A percentile compares a stretch with the other conserved stretches of the same genome.
Evolutionary conservation across 2,113 vertebrate species (phyloP).

Genomic region (Tupaia tana): DNA sequence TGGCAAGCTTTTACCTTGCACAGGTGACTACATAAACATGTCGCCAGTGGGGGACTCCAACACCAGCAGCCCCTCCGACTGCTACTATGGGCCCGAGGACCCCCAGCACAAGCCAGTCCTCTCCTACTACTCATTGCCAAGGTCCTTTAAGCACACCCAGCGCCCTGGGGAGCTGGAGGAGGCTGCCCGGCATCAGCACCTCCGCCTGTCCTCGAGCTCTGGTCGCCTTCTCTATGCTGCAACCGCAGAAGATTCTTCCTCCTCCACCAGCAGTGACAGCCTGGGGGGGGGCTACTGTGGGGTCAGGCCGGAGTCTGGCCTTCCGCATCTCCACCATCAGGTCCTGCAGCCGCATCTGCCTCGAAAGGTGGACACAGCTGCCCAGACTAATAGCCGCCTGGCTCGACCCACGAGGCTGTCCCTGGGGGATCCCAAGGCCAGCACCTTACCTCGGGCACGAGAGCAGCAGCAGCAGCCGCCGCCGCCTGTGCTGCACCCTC

Average conservation of each 20-base stretch:
- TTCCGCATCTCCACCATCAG: conserved; percentile 68
- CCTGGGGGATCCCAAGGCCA: conserved; percentile 91
- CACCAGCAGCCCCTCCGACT: conserved; percentile 91
- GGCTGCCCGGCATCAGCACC: conserved; percentile 85
- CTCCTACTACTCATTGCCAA: conserved; percentile 92
- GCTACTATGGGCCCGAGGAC: conserved; percentile 86
- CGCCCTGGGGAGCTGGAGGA: conserved; percentile 73
- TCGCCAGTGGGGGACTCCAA: conserved; percentile 91
- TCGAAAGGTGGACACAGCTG: conserved; percentile 85
- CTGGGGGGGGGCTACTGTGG: conserved; percentile 87
- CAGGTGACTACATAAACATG: conserved; percentile 94
- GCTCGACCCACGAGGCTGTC: conserved; percentile 90
- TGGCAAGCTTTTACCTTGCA: conserved; percentile 87
- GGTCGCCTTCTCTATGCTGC: conserved; percentile 87
- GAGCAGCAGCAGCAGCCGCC: conserved; percentile 83
- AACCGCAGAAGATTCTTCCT: conserved; percentile 89
- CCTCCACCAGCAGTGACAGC: conserved; percentile 93
- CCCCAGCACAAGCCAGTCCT: conserved; percentile 87
- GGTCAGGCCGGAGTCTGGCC: conserved; percentile 64
- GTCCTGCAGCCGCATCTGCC: conserved; percentile 76
- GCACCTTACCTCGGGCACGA: conserved; percentile 90
- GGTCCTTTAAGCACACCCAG: conserved; percentile 92
- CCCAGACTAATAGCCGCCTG: conserved; percentile 86
- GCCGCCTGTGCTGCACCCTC: conserved; percentile 81
- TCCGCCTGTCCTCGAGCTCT: conserved; percentile 86